Evolutionary conservation across 2,797 vertebrate species (phyloP), one percentile per base, ranked within the genome.

Genomic region (Bovichtus diacanthus): DNA sequence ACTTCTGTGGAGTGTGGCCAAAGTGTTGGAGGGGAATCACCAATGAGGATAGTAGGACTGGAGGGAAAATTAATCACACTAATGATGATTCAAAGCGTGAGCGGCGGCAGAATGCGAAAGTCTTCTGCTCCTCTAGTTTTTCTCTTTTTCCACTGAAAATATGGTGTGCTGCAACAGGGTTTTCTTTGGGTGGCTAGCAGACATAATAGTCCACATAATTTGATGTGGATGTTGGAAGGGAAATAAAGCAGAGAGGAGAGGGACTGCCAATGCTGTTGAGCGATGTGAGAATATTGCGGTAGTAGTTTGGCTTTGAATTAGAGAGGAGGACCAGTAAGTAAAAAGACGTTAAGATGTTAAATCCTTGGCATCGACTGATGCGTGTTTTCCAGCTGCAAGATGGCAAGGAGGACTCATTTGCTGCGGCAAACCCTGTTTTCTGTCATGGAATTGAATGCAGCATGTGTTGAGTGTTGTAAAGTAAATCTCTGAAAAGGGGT

Each of bases 31-130:
- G 77, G 82, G 69, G 81, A 92, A 82, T 90, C 88, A 84, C 79
- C 89, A 87, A 88, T 84, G 84, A 90, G 80, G 77, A 80, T 61
- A 69, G 83, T 41, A 62, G 78, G 63, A 84, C 83, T 73, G 76
- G 73, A 83, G 88, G 78, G 80, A 74, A 86, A 90, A 92, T 92
- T 70, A 92, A 91, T 90, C 92, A 90, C 80, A 70, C 82, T 90
- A 91, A 93, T 93, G 89, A 92, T 81, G 87, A 91, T 89, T 90
- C 80, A 83, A 90, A 91, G 74, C 55, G 53, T 31, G 62, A 82
- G 73, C 81, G 51, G 50, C 2, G 7, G 76, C 85, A 81, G 65
- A 78, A 90, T 70, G 67, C 1, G 3, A 72, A 83, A 88, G 59
- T 54, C 73, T 83, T 72, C 63, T 31, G 25, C 41, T 59, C 63